phyloP scores from a whole-genome alignment of 2,113 vertebrate genomes.

The Centropus bengalensis region DNA sequence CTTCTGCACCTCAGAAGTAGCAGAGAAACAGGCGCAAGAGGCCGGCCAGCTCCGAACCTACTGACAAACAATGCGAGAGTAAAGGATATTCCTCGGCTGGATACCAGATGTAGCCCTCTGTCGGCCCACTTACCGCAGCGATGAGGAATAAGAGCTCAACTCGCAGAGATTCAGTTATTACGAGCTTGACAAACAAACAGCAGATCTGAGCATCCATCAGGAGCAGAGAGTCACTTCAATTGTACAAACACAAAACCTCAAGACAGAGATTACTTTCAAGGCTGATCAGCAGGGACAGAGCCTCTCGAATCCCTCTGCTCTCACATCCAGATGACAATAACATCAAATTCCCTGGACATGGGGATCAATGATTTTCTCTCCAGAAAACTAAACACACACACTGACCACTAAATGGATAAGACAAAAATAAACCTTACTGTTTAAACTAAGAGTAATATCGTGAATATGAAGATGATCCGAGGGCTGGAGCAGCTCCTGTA shows the following conservation, averaged over 20 bases:
- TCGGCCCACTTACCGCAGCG: fast-evolving
- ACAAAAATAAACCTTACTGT: neutral
- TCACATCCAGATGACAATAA: neutral
- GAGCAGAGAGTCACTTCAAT: neutral
- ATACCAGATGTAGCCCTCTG: neutral
- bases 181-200: neutral
- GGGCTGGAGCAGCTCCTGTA: too few species aligned
- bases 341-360: neutral
- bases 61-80: neutral
- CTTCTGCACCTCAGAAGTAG: neutral
- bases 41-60: neutral
- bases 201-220: neutral
- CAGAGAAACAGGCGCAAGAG: neutral
- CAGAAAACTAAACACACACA: neutral
- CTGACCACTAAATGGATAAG: neutral
- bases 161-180: neutral
- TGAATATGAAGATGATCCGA: neutral
- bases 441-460: neutral
- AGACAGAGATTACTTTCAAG: neutral
- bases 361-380: neutral
- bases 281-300: neutral
- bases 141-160: neutral
- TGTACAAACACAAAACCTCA: neutral
- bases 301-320: neutral
- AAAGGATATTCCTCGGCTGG: neutral